Base-by-base conservation (phyloP, 2,888 invertebrate genomes). In the Hofmannophila pseudospretella region DNA sequence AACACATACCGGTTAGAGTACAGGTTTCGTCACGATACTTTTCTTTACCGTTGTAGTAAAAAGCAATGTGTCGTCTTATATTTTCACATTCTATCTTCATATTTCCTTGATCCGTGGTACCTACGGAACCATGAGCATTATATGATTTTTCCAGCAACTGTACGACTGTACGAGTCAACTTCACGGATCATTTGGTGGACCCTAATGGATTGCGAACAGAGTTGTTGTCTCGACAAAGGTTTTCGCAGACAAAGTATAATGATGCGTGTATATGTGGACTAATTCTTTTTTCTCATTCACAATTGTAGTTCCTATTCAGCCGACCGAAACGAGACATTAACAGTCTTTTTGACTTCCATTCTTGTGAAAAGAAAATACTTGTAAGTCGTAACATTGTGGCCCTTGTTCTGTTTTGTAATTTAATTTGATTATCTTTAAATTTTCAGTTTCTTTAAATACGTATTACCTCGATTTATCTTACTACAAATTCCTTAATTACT, bases 181-280 rank as follows among this genome's bases (percentile, higher is more conserved):
- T 82, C 76, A 70, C 73, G 71, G 76, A 61, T 80, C 84, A 84
- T 85, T 85, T 80, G 68, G 67, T 23, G 60, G 55, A 54, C 65
- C 67, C 68, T 82, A 84, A 84, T 85, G 84, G 82, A 85, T 80
- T 80, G 74, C 72, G 69, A 72, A 63, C 63, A 56, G 63, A 58
- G 58, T 59, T 65, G 68, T 75, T 78, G 74, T 77, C 75, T 74
- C 73, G 61, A 68, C 68, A 66, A 67, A 50, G 66, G 70, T 72
- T 77, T 76, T 73, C 63, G 62, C 53, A 56, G 49, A 61, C 60
- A 58, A 61, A 62, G 61, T 62, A 54, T 59, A 65, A 65, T 65
- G 61, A 54, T 54, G 58, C 34, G 35, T 44, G 37, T 22, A 49
- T 60, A 56, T 58, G 55, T 58, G 60, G 46, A 53, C 60, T 54